A percentile compares a stretch with the other conserved stretches of the same genome.
Evolutionary conservation across 2,888 invertebrate genomes (phyloP).

Genomic region (Pardosa pseudoannulata): DNA sequence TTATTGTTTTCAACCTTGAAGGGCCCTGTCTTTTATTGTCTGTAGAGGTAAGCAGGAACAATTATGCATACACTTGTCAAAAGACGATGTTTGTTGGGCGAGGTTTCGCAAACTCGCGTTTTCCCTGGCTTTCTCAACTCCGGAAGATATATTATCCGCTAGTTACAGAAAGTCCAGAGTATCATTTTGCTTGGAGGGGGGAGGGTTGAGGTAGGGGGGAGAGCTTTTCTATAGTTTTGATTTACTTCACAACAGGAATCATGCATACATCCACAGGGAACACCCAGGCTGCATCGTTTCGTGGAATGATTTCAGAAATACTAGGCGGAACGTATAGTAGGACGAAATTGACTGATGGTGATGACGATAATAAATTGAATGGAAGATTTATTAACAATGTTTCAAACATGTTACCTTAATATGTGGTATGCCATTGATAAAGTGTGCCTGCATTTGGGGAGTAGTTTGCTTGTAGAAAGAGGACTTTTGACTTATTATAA

Average conservation of each 20-base stretch:
- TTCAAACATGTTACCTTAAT: not conserved
- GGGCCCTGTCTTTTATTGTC: not conserved
- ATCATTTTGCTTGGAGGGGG: not conserved
- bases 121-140: not conserved
- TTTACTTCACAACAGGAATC: not conserved
- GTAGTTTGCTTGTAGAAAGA: too few species aligned
- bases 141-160: slow-evolving; percentile 2
- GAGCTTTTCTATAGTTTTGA: not conserved
- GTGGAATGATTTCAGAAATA: not conserved
- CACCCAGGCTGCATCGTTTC: not conserved
- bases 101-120: not conserved
- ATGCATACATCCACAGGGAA: not conserved
- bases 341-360: not conserved
- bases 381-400: not conserved
- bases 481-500: too few species aligned
- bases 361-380: not conserved
- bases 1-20: slow-evolving; percentile 13
- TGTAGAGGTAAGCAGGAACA: not conserved
- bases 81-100: not conserved
- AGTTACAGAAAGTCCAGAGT: not conserved
- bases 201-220: too few species aligned
- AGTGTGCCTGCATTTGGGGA: too few species aligned
- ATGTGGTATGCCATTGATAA: not conserved
- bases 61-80: not conserved
- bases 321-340: not conserved